A percentile compares a stretch with the other conserved stretches of the same genome.
phyloP scores from a whole-genome alignment of 2,113 vertebrate species.

The Corythoichthys haematopterus region DNA sequence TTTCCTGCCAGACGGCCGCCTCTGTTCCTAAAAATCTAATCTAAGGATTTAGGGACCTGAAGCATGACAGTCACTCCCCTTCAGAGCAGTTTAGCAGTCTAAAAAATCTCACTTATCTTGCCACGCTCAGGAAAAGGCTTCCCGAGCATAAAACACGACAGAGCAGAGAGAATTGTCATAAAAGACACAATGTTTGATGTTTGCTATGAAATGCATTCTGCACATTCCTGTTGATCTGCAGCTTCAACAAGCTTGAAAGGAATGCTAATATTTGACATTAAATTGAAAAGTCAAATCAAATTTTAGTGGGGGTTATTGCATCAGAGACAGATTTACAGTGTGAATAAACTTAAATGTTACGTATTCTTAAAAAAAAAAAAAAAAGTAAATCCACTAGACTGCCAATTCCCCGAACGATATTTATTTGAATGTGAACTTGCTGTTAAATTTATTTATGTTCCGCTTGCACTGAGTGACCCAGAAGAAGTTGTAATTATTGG shows the following conservation, averaged over 20 bases:
- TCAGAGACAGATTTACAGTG: background rate
- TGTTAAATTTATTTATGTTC: background rate
- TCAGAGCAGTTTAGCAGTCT: conserved; percentile 31
- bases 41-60: conserved; percentile 44
- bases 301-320: background rate
- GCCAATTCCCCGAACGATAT: background rate
- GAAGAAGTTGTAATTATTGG: background rate
- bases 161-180: conserved; percentile 52
- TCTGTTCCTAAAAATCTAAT: conserved; percentile 53
- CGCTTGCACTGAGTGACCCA: background rate
- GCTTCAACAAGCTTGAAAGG: conserved; percentile 24
- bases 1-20: conserved; percentile 47
- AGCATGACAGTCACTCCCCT: conserved; percentile 39
- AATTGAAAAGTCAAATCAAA: background rate
- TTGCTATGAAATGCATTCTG: conserved; percentile 37
- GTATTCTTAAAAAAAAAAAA: background rate
- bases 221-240: conserved; percentile 47
- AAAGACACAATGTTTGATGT: conserved; percentile 54
- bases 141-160: conserved; percentile 41
- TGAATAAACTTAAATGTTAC: background rate
- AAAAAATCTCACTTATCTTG: background rate
- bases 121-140: conserved; percentile 4
- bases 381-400: background rate
- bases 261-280: background rate
- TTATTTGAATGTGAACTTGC: background rate